phyloP scores from a whole-genome alignment of 2,113 vertebrate genomes.

The Sarotherodon lohbergeri region DNA sequence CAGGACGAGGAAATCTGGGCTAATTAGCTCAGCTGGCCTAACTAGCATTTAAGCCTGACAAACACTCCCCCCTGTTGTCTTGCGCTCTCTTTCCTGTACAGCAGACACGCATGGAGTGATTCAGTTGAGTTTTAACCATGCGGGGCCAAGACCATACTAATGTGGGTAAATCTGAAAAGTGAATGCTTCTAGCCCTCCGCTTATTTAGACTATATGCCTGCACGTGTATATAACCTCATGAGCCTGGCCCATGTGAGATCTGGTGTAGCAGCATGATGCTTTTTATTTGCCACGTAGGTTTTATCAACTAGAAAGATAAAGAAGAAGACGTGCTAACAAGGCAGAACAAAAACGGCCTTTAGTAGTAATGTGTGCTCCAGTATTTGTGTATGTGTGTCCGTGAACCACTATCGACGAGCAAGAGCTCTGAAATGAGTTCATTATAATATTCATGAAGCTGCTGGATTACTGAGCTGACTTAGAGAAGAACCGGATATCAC shows the following conservation, averaged over 20 bases:
- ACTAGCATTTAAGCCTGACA: slow-evolving; percentile 36
- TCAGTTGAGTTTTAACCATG: background rate
- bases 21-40: slow-evolving; percentile 56
- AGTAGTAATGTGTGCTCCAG: background rate
- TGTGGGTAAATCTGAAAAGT: background rate
- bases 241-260: slow-evolving; percentile 9
- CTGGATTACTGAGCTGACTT: slow-evolving; percentile 6
- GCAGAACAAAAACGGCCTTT: background rate
- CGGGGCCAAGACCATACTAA: background rate
- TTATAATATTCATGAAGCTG: slow-evolving; percentile 58
- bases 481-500: slow-evolving; percentile 14
- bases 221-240: slow-evolving; percentile 27
- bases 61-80: slow-evolving; percentile 6
- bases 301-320: background rate
- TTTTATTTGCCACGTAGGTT: background rate
- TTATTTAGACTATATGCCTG: slow-evolving; percentile 43
- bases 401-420: slow-evolving; percentile 2
- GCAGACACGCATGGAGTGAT: background rate
- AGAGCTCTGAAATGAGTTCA: slow-evolving; percentile 14
- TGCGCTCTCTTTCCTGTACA: background rate
- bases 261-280: background rate
- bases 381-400: background rate
- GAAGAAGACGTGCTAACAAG: background rate
- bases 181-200: background rate
- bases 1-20: slow-evolving; percentile 39